These are phyloP conservation scores for Neodontobutis hainanensis DNA, from an alignment of 2,113 vertebrate species.

Conservation along the genomic window DNA sequence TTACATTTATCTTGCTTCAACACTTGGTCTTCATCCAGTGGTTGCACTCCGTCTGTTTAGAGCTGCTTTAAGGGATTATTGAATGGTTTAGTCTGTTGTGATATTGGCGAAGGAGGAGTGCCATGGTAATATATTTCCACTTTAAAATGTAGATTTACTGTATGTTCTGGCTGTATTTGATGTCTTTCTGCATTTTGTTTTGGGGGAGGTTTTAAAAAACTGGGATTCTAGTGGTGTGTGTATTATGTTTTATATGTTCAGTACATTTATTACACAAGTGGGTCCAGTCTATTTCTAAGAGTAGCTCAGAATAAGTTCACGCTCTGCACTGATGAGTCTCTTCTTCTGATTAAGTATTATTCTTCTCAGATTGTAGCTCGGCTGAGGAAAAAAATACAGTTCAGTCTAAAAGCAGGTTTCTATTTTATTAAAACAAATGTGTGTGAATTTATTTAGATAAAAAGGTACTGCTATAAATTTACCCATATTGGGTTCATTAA, in stretches of 20 bases:
- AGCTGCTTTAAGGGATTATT: too few species aligned
- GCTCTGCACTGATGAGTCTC: constrained; percentile 33
- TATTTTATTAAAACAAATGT: constrained; percentile 1
- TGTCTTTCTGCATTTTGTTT: too few species aligned
- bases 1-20: too few species aligned
- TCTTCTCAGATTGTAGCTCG: constrained; percentile 28
- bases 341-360: background rate
- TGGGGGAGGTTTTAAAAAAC: too few species aligned
- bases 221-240: constrained; percentile 11
- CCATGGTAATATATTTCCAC: too few species aligned
- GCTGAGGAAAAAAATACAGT: constrained; percentile 1
- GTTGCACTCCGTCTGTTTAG: too few species aligned
- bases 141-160: too few species aligned
- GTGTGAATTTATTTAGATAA: constrained; percentile 8
- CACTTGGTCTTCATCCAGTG: too few species aligned
- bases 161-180: too few species aligned
- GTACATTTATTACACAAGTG: background rate
- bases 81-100: too few species aligned
- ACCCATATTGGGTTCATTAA: constrained; percentile 73
- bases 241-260: constrained; percentile 16
- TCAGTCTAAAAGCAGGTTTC: constrained; percentile 7
- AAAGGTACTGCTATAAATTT: constrained; percentile 36
- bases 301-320: background rate
- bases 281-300: too few species aligned
- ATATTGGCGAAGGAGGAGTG: too few species aligned